phyloP scores from a whole-genome alignment of 2,797 vertebrate species.

The Argya squamiceps region DNA sequence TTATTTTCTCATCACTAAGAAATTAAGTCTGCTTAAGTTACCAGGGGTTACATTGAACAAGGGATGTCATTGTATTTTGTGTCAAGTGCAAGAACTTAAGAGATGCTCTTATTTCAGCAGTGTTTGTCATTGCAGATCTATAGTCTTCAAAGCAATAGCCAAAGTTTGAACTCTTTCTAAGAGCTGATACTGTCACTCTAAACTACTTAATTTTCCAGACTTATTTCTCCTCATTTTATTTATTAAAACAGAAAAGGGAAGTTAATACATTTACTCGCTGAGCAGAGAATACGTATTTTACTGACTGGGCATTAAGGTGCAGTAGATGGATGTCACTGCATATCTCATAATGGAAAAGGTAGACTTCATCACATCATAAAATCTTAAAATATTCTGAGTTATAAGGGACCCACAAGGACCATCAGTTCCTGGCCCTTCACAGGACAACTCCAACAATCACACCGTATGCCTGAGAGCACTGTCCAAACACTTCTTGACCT shows the following conservation, averaged over 20 bases:
- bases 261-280: background rate
- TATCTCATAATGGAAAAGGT: background rate
- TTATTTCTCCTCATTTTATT: background rate
- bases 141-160: background rate
- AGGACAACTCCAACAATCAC: background rate
- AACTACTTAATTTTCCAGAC: background rate
- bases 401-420: background rate
- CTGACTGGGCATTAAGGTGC: background rate
- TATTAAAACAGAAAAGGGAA: background rate
- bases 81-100: background rate
- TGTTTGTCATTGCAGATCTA: background rate
- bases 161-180: background rate
- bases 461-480: background rate
- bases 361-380: background rate
- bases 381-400: background rate
- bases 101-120: background rate
- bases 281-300: constrained; percentile 5
- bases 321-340: background rate
- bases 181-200: background rate
- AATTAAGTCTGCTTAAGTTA: background rate
- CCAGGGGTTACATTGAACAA: background rate
- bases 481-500: background rate
- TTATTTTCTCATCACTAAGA: background rate
- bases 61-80: background rate
- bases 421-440: background rate